phyloP scores from a whole-genome alignment of 2,113 vertebrate species.

The Dascyllus trimaculatus region DNA sequence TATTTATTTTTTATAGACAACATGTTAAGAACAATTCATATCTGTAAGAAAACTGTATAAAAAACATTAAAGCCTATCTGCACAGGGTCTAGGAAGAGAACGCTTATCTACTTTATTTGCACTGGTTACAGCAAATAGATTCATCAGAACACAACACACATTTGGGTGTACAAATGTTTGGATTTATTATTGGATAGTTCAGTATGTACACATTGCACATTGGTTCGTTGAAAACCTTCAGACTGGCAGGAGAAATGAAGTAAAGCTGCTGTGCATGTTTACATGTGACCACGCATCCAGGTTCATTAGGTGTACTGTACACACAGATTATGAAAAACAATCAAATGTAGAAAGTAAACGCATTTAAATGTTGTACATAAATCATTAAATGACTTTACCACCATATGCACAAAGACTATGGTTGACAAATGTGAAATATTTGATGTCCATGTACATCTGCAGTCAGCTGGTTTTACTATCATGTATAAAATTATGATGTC shows the following conservation, averaged over 20 bases:
- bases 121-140: neutral
- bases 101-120: neutral
- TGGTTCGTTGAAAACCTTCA: neutral
- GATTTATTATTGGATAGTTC: slow-evolving; percentile 40
- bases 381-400: too few relatives aligned
- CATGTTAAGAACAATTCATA: too few relatives aligned
- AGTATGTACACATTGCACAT: neutral
- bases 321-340: neutral
- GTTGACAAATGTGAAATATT: too few relatives aligned
- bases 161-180: slow-evolving; percentile 11
- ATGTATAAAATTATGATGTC: neutral
- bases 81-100: neutral
- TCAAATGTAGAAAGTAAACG: neutral
- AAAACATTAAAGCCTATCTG: neutral
- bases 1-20: too few relatives aligned
- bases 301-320: neutral
- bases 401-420: too few relatives aligned
- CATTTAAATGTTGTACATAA: neutral
- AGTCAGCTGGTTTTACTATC: too few relatives aligned
- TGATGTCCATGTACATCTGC: neutral
- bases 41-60: too few relatives aligned
- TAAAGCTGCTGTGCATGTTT: neutral
- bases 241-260: neutral
- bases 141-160: slow-evolving; percentile 1
- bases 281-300: neutral